Evolutionary conservation across 2,888 invertebrate genomes (phyloP), one percentile per base, ranked within the genome.

Genomic region (Chrysina gloriosa): DNA sequence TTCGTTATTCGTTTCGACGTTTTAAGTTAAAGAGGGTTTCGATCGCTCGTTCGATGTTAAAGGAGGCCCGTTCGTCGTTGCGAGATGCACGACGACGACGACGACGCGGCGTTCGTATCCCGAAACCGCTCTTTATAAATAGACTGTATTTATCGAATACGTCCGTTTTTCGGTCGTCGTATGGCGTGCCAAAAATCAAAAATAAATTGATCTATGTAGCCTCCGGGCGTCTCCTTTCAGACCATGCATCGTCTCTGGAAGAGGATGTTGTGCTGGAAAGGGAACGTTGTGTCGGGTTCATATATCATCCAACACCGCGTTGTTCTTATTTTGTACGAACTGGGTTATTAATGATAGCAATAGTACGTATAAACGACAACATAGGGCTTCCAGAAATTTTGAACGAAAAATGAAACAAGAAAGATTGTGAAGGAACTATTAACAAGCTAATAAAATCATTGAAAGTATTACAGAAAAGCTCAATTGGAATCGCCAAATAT

Each of bases 101-200:
- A 50, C 25, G 14, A 23, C 25, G 27, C 21, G n/a, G 21, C 23
- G 48, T 25, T 16, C 34, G 42, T 52, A 50, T 63, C 52, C 27
- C 11, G 29, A 47, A 34, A 31, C 21, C 34, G 68, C 34, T 19
- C 45, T 63, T 72, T 72, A 72, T 72, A 73, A 73, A 73, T 73
- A 69, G 70, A 69, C 31, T 69, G 71, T 72, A 69, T 71, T 70
- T 71, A 73, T 71, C 65, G 61, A 23, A 61, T 64, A 69, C 68
- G 73, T 70, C 70, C 68, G 56, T 48, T 48, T 39, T 65, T 69
- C 65, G 61, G 65, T 52, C 50, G 67, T 16, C 27, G 39, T 19
- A 63, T 67, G 39, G 39, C 25, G 54, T 67, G 64, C 67, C 67
- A 67, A 65, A 65, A 58, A 63, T 61, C 47, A 56, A 69, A 69